A percentile compares a stretch with the other conserved stretches of the same genome.
Conservation (phyloP, 2,888 invertebrate species). For the Brachypalpus laphriformis region DNA sequence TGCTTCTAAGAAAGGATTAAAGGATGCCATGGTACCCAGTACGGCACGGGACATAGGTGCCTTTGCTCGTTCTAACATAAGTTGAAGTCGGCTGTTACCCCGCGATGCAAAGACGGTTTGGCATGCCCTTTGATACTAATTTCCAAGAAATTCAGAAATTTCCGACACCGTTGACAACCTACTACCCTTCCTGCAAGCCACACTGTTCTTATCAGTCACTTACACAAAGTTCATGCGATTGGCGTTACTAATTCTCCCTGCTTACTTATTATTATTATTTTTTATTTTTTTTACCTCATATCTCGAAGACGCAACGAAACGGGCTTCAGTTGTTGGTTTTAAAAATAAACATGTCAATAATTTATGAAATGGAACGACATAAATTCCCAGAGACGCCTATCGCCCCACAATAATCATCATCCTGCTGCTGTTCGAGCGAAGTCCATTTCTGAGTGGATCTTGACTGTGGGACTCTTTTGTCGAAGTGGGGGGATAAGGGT, state of each 20-base stretch:
- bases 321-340: conserved; percentile 26
- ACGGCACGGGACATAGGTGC: too few species aligned
- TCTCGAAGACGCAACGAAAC: conserved; percentile 15
- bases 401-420: conserved; percentile 53
- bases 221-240: conserved; percentile 53
- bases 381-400: conserved; percentile 59
- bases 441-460: conserved; percentile 49
- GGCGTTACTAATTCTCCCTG: conserved; percentile 30
- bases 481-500: not conserved
- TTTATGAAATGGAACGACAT: conserved; percentile 72
- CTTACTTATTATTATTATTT: conserved; percentile 2
- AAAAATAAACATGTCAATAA: conserved; percentile 74
- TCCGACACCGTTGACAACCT: too few species aligned
- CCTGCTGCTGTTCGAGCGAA: conserved; percentile 38
- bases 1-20: too few species aligned
- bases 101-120: too few species aligned
- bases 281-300: conserved; percentile 31
- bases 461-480: conserved; percentile 15
- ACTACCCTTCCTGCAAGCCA: conserved; percentile 5
- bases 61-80: too few species aligned
- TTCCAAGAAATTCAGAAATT: too few species aligned
- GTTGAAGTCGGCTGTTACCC: too few species aligned
- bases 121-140: too few species aligned
- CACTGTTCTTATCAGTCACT: conserved; percentile 53
- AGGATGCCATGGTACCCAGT: too few species aligned